These are phyloP conservation scores for Ips nitidus DNA, from an alignment of 1,140 invertebrate genomes.

Conservation along the genomic window DNA sequence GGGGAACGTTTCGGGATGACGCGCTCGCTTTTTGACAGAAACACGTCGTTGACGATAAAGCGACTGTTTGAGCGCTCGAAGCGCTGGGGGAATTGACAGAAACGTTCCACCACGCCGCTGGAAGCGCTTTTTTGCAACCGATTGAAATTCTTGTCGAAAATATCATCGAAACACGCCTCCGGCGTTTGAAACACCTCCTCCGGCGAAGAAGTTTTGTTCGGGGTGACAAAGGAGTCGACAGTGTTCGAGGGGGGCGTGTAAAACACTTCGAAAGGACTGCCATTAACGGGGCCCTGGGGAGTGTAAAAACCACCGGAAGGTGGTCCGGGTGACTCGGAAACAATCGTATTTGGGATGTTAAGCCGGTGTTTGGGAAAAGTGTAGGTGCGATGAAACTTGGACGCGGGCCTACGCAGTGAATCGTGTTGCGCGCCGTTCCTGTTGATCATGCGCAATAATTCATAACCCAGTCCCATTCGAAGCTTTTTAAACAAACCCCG, in stretches of 20 bases:
- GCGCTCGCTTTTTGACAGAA: conserved; percentile 50
- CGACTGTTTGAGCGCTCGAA: conserved; percentile 14
- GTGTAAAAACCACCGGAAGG: conserved; percentile 35
- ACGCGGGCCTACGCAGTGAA: conserved; percentile 30
- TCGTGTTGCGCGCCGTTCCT: conserved; percentile 36
- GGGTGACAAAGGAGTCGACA: conserved; percentile 3
- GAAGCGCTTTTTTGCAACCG: conserved; percentile 46
- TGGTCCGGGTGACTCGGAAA: conserved; percentile 22
- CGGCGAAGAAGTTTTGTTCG: conserved; percentile 33
- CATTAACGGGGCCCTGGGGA: conserved; percentile 32
- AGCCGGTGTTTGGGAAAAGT: conserved; percentile 36
- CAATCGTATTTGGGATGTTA: conserved; percentile 38
- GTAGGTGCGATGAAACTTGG: conserved; percentile 32
- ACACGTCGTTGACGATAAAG: conserved; percentile 36
- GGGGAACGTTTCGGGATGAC: conserved; percentile 43
- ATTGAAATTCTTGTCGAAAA: conserved; percentile 43
- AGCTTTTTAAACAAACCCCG: too few relatives aligned
- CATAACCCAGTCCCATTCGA: too few relatives aligned
- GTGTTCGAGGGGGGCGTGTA: conserved; percentile 13
- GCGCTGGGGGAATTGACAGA: not conserved
- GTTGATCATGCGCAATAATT: not conserved
- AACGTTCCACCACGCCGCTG: conserved; percentile 37
- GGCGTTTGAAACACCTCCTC: conserved; percentile 43
- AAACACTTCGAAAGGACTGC: conserved; percentile 8
- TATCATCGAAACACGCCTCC: conserved; percentile 35